These are phyloP conservation scores for Cylloceria caligata DNA, from an alignment of 2,888 invertebrate species.

Conservation along the genomic window DNA sequence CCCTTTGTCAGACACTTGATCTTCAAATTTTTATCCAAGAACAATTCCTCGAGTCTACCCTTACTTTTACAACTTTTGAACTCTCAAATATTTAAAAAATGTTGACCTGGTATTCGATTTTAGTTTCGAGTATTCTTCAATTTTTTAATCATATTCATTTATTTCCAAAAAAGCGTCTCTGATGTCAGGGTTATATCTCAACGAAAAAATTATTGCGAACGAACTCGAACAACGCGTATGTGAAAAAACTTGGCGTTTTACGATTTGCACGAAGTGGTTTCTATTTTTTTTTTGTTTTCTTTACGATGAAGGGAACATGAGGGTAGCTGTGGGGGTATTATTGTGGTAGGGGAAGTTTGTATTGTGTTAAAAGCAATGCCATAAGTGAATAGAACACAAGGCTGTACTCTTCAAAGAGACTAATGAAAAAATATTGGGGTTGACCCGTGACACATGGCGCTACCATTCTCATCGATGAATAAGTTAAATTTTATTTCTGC, in stretches of 20 bases:
- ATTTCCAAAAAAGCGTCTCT: background rate
- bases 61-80: background rate
- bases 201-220: constrained; percentile 78
- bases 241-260: constrained; percentile 77
- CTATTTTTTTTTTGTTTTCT: constrained; percentile 67
- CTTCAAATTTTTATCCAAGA: constrained; percentile 16
- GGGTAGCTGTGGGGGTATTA: constrained; percentile 75
- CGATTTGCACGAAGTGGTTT: constrained; percentile 69
- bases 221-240: constrained; percentile 83
- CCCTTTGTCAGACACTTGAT: constrained; percentile 28
- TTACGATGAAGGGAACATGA: constrained; percentile 69
- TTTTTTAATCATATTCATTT: background rate
- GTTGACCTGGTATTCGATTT: background rate
- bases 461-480: constrained; percentile 41
- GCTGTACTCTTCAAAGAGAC: constrained; percentile 82
- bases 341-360: constrained; percentile 77
- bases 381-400: constrained; percentile 84
- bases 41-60: background rate
- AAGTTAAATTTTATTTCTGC: constrained; percentile 1
- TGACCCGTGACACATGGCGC: constrained; percentile 74
- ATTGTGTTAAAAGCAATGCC: constrained; percentile 84
- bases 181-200: constrained; percentile 9
- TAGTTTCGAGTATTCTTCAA: background rate
- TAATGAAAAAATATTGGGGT: constrained; percentile 77
- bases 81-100: background rate